Evolutionary conservation across 2,888 invertebrate species (phyloP).

Genomic region (Leucoptera coffeella): DNA sequence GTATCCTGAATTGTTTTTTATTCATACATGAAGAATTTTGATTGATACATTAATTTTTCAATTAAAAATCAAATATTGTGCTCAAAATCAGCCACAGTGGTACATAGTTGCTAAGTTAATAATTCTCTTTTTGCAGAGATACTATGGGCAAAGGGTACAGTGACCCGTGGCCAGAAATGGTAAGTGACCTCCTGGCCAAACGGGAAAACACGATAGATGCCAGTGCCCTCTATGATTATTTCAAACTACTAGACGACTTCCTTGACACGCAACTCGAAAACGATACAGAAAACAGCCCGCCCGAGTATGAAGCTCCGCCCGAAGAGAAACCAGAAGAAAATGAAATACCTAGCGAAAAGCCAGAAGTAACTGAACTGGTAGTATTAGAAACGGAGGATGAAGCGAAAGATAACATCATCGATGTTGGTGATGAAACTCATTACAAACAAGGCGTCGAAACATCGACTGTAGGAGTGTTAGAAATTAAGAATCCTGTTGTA

Average conservation of each 20-base stretch:
- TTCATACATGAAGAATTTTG: too few species aligned
- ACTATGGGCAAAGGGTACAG: conserved; percentile 39
- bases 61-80: too few species aligned
- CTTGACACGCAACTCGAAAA: conserved; percentile 42
- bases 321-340: conserved; percentile 15
- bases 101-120: too few species aligned
- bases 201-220: conserved; percentile 41
- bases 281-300: conserved; percentile 12
- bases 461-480: conserved; percentile 37
- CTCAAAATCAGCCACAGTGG: too few species aligned
- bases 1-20: too few species aligned
- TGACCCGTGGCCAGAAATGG: conserved; percentile 37
- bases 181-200: conserved; percentile 38
- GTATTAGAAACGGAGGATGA: conserved; percentile 17
- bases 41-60: too few species aligned
- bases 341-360: conserved; percentile 13
- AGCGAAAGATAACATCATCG: conserved; percentile 22
- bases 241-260: conserved; percentile 47
- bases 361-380: conserved; percentile 7
- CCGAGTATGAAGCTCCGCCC: conserved; percentile 28
- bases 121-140: conserved; percentile 19
- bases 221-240: conserved; percentile 48
- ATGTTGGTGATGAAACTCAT: conserved; percentile 20
- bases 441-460: conserved; percentile 26
- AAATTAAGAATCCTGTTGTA: conserved; percentile 36